Evolutionary conservation across 2,113 vertebrate genomes (phyloP), one percentile per base, ranked within the genome.

Genomic region (Anguilla japonica): DNA sequence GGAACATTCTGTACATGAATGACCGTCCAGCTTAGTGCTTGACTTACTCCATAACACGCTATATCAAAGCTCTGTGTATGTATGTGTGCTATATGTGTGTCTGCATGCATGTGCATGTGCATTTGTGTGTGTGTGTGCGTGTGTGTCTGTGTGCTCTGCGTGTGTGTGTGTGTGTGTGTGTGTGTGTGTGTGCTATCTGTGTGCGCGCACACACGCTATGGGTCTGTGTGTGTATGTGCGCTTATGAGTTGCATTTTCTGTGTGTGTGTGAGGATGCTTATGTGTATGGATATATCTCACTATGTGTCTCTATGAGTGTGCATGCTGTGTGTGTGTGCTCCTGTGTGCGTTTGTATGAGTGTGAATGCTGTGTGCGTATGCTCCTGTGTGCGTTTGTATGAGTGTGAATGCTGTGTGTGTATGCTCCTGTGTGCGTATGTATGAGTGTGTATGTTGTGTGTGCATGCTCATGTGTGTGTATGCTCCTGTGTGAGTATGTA

Each of bases 401-500:
- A 34, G 34, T 34, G 34, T 34, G 34, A 34, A 34, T 34, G 34
- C 34, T 34, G 34, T 34, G 34, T 34, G 34, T 34, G 34, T 34
- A 34, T 34, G 34, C 34, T 34, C 34, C 34, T 34, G 34, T 34
- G 34, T 34, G 34, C 4, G 6, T 29, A 2, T 60, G 56, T 60
- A 13, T 60, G 56, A 11, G 26, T 78, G 26, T 91, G 89, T 87
- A 91, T 89, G 85, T 1, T 41, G 79, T 91, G 92, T 90, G 88
- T 18, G 50, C 85, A 87, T 81, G 34, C 86, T 86, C n/a, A n/a
- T 84, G 88, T 87, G 43, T 90, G 91, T 92, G 89, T 92, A 87
- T 91, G 89, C n/a, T 20, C n/a, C 18, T 78, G 71, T 78, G 71
- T 60, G 57, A 9, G 57, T 56, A 1, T 34, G 34, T 46, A 46